These are phyloP conservation scores for Parthenolecanium corni DNA, from an alignment of 2,888 invertebrate genomes.

Conservation along the genomic window DNA sequence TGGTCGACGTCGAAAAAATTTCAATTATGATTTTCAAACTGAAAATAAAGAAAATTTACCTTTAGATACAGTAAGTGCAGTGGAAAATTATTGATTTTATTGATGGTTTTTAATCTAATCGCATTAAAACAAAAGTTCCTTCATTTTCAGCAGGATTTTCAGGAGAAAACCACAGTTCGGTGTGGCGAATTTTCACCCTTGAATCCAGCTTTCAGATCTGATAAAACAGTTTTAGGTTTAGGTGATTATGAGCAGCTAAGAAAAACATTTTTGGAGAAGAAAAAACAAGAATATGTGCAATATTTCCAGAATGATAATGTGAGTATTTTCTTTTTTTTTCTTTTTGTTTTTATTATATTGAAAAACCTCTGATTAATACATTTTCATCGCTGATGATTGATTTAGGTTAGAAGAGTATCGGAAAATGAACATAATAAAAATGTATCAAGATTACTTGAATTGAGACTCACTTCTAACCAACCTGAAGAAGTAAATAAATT, in stretches of 20 bases:
- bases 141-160: not conserved
- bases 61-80: not conserved
- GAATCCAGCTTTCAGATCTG: constrained; percentile 28
- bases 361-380: not conserved
- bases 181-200: constrained; percentile 30
- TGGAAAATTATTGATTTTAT: too few species aligned
- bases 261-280: constrained; percentile 27
- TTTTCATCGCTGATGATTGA: not conserved
- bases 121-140: too few species aligned
- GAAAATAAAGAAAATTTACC: not conserved
- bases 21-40: not conserved
- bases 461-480: too few species aligned
- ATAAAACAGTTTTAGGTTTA: constrained; percentile 25
- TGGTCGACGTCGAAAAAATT: not conserved
- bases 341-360: not conserved
- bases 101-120: too few species aligned
- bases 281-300: constrained; percentile 29
- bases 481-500: too few species aligned
- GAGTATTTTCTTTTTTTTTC: not conserved
- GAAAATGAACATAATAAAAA: too few species aligned
- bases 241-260: constrained; percentile 29
- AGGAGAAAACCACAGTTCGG: constrained; percentile 15
- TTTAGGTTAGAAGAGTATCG: not conserved
- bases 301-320: constrained; percentile 23
- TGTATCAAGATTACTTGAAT: too few species aligned